A percentile compares a stretch with the other conserved stretches of the same genome.
Conservation (phyloP, 1,140 invertebrate species). For the Drosophila pandora region DNA sequence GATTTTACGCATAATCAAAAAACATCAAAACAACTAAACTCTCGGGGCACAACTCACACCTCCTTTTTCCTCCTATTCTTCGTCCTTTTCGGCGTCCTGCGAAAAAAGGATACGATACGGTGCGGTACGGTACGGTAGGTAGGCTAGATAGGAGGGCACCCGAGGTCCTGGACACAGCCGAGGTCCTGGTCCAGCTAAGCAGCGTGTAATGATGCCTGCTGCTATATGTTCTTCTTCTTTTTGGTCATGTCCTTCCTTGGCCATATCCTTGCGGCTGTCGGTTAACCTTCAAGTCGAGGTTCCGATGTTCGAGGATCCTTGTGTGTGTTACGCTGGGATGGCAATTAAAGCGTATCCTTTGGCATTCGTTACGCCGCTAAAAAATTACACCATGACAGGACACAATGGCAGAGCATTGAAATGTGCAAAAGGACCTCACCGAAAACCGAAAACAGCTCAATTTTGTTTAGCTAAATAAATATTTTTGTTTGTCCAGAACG, state of each 20-base stretch:
- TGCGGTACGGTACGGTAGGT: conserved; percentile 1
- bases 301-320: neutral
- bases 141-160: neutral
- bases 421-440: conserved; percentile 50
- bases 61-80: conserved; percentile 7
- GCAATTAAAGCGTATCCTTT: conserved; percentile 79
- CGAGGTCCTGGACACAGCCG: conserved; percentile 52
- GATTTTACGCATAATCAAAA: conserved; percentile 81
- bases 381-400: conserved; percentile 72
- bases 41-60: conserved; percentile 52
- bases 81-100: neutral
- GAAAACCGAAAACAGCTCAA: conserved; percentile 58
- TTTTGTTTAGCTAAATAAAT: conserved; percentile 72
- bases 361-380: conserved; percentile 75
- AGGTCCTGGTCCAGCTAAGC: conserved; percentile 59
- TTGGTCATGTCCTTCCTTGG: neutral
- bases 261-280: conserved; percentile 10
- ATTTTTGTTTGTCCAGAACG: conserved; percentile 80
- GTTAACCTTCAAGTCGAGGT: conserved; percentile 47
- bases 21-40: conserved; percentile 66
- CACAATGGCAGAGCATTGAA: conserved; percentile 11
- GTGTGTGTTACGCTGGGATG: conserved; percentile 21
- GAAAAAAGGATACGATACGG: neutral
- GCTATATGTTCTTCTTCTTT: neutral
- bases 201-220: conserved; percentile 69